A percentile compares a stretch with the other conserved stretches of the same genome.
Evolutionary conservation across 2,797 vertebrate genomes (phyloP).

Genomic region (Pipistrellus nathusii): DNA sequence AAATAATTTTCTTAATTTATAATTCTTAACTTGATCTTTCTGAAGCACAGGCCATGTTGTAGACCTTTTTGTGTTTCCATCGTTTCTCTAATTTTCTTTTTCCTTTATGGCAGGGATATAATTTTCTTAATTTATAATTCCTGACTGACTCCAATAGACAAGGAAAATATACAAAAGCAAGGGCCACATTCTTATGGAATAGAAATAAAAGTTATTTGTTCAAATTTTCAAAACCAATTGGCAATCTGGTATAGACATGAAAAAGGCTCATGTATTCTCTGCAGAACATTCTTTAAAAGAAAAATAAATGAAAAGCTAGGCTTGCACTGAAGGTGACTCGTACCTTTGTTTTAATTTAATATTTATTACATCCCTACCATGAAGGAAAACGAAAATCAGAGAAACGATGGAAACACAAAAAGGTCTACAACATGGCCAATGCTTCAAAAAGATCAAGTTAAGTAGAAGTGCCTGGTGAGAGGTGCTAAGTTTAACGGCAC

Average conservation of each 20-base stretch:
- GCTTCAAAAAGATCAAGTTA: slow-evolving; percentile 1
- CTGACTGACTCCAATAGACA: slow-evolving; percentile 40
- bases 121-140: slow-evolving; percentile 37
- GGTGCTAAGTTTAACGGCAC: background rate
- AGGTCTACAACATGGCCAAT: background rate
- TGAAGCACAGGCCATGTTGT: background rate
- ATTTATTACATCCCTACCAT: slow-evolving; percentile 48
- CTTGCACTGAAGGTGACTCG: slow-evolving; percentile 32
- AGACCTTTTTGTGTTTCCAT: slow-evolving; percentile 35
- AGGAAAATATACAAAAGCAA: slow-evolving; percentile 29
- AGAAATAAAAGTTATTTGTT: slow-evolving; percentile 33
- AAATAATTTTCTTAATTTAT: background rate
- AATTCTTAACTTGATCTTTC: background rate
- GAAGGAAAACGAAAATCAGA: background rate
- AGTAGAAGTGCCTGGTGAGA: background rate
- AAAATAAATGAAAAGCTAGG: slow-evolving; percentile 46
- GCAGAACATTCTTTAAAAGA: slow-evolving; percentile 55
- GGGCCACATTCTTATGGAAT: background rate
- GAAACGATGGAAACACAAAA: slow-evolving; percentile 50
- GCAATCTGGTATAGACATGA: background rate
- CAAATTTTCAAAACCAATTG: slow-evolving; percentile 54
- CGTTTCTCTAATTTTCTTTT: background rate
- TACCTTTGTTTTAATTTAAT: slow-evolving; percentile 48
- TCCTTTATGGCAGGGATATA: background rate
- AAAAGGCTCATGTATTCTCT: slow-evolving; percentile 26